A percentile compares a stretch with the other conserved stretches of the same genome.
Conservation (phyloP, 2,113 vertebrate genomes). For the Artemisiospiza belli region DNA sequence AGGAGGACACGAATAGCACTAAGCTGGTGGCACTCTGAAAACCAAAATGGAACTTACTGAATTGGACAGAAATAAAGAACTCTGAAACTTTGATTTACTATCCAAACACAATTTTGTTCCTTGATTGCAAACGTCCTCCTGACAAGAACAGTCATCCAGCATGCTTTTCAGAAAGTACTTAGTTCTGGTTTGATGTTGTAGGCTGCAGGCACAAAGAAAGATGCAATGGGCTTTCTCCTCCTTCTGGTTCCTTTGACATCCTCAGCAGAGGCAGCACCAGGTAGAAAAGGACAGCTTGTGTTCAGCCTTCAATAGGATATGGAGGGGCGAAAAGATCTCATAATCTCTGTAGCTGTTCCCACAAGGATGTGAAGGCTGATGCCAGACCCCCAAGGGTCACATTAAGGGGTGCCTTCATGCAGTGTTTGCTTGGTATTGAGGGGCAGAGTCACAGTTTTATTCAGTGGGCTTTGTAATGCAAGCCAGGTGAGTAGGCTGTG, state of each 20-base stretch:
- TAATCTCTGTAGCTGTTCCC: background rate
- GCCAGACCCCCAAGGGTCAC: rapidly evolving
- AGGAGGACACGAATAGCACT: background rate
- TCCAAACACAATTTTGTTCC: background rate
- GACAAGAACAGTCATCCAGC: background rate
- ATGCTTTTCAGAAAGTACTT: background rate
- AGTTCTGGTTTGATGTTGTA: background rate
- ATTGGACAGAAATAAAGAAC: background rate
- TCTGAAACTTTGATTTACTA: background rate
- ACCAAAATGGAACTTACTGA: background rate
- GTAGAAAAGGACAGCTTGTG: background rate
- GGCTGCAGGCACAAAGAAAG: background rate
- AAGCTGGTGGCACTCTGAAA: background rate
- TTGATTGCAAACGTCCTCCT: background rate
- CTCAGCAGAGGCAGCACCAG: background rate
- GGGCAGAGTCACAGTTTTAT: rapidly evolving
- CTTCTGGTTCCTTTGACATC: background rate
- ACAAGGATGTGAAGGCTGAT: rapidly evolving
- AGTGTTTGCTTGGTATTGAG: rapidly evolving
- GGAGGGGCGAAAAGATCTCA: rapidly evolving
- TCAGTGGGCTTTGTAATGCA: background rate
- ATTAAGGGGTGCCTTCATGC: background rate
- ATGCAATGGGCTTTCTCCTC: background rate
- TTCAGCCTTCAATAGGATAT: background rate
- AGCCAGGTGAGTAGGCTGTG: too few species aligned